Evolutionary conservation across 1,140 invertebrate species (phyloP), one percentile per base, ranked within the genome.

Genomic region (Dendrolimus punctatus): DNA sequence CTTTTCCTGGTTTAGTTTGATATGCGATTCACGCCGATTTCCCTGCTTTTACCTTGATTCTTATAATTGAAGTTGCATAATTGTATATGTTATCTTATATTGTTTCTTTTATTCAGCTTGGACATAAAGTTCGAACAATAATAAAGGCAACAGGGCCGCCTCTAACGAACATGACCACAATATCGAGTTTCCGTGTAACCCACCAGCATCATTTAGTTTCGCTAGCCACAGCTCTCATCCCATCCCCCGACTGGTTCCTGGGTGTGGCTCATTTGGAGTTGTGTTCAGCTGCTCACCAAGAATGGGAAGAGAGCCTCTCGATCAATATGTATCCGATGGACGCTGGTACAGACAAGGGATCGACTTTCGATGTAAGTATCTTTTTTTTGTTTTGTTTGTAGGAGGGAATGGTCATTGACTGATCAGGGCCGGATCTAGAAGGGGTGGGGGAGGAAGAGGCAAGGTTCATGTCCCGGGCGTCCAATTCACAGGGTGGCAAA

Each of bases 221-320:
- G 0, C 49, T 85, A 4, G 76, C 71, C 4, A 73, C 72, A 0
- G 74, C 71, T 1, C 69, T 86, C 4, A 49, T 81, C 6, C 82
- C 82, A 0, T 86, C 82, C 0, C 80, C 80, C 0, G 82, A 86
- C 49, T 86, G 82, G 82, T 86, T 86, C 58, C 63, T 86, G 0
- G 82, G 82, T 8, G 75, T 82, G 1, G 63, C 79, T 8, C 73
- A 83, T 46, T 68, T 84, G 59, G 83, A 86, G 47, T 53, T 86
- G 1, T 86, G 83, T 53, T 66, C 72, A 8, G 58, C 58, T 0
- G 56, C 51, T 5, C 73, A 60, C 4, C 58, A 68, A 5, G 62
- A 60, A 6, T 86, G 83, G 83, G 67, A 75, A 0, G 57, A 71
- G 0, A 74, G 63, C 40, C 55, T 81, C 2, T 73, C 60, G 0